A percentile compares a stretch with the other conserved stretches of the same genome.
phyloP scores from a whole-genome alignment of 2,888 invertebrate species.

The Parapristionchus giblindavisi region DNA sequence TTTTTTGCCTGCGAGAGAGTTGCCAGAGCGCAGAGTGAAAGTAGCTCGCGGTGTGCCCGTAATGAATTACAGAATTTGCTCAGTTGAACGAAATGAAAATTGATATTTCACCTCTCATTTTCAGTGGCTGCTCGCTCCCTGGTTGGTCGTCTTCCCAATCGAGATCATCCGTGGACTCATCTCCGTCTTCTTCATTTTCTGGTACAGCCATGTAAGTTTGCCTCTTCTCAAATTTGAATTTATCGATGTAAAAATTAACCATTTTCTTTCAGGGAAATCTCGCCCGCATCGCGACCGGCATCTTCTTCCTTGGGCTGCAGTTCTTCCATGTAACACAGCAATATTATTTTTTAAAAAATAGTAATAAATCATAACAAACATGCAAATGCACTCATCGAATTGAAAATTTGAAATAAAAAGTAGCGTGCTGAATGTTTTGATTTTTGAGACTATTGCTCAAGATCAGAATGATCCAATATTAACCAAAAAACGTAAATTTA shows the following conservation, averaged over 20 bases:
- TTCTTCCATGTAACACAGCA: conserved; percentile 63
- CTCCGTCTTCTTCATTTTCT: conserved; percentile 68
- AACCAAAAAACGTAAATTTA: too few relatives aligned
- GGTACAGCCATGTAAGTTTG: conserved; percentile 60
- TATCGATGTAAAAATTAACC: neutral
- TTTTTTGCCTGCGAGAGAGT: too few relatives aligned
- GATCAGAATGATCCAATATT: neutral
- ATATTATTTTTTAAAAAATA: too few relatives aligned
- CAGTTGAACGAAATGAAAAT: neutral
- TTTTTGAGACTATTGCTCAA: neutral
- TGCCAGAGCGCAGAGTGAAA: too few relatives aligned
- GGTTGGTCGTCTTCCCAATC: conserved; percentile 66
- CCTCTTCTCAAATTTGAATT: conserved; percentile 16
- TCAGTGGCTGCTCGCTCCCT: conserved; percentile 64
- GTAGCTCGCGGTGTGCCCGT: too few relatives aligned
- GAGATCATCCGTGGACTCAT: conserved; percentile 68
- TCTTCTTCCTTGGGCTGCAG: conserved; percentile 70
- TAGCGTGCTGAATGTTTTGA: neutral
- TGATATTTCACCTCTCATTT: conserved; percentile 22
- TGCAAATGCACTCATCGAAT: too few relatives aligned
- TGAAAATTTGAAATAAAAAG: neutral
- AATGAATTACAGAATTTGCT: too few relatives aligned
- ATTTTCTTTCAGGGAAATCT: conserved; percentile 60
- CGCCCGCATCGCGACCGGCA: conserved; percentile 68
- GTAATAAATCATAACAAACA: too few relatives aligned